A percentile compares a stretch with the other conserved stretches of the same genome.
Conservation (phyloP, 2,797 vertebrate genomes). For the Lithobates pipiens region DNA sequence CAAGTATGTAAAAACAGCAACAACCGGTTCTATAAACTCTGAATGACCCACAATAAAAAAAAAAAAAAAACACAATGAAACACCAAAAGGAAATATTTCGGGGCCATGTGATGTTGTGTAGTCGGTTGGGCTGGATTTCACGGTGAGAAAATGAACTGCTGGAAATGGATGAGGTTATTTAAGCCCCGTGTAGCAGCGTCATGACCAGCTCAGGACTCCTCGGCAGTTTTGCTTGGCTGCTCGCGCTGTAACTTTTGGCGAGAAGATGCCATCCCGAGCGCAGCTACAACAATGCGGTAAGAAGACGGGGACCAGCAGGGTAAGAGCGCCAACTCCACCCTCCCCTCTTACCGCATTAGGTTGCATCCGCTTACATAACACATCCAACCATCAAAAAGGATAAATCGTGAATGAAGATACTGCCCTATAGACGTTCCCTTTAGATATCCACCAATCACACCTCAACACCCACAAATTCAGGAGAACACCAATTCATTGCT, state of each 20-base stretch:
- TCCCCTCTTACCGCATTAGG: not conserved
- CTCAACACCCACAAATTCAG: too few relatives aligned
- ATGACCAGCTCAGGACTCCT: not conserved
- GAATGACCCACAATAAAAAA: conserved; percentile 34
- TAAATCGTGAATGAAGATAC: not conserved
- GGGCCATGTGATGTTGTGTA: not conserved
- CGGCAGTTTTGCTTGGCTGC: conserved; percentile 23
- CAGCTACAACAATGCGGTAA: not conserved
- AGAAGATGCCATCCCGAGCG: not conserved
- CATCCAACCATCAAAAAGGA: not conserved
- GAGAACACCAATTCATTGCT: too few relatives aligned
- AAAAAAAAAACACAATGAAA: not conserved
- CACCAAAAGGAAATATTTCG: conserved; percentile 17
- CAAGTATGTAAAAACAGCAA: conserved; percentile 1
- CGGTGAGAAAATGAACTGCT: conserved; percentile 9
- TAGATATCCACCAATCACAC: too few relatives aligned
- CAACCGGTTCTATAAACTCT: conserved; percentile 37
- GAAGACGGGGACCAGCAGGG: not conserved
- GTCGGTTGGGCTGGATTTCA: not conserved
- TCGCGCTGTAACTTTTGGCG: conserved; percentile 17
- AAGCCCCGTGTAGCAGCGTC: not conserved
- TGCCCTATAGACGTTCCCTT: not conserved
- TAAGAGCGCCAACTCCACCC: not conserved
- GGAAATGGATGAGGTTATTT: conserved; percentile 18
- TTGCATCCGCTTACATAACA: not conserved